Conservation (phyloP, 2,888 invertebrate species). For the Hofmannophila pseudospretella region DNA sequence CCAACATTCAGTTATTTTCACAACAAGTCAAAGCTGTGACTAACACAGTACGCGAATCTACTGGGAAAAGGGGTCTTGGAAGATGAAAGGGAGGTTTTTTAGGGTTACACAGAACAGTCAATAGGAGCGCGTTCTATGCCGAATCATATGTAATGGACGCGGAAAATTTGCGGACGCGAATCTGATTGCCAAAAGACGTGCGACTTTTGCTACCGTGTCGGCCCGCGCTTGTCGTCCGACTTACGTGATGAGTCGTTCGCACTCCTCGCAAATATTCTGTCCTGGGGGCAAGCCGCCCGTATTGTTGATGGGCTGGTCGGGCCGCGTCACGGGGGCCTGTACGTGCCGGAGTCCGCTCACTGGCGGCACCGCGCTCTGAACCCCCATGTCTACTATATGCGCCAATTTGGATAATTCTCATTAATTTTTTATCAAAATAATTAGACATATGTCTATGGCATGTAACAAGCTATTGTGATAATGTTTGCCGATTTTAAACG, state of each 20-base stretch:
- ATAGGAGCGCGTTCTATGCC: neutral
- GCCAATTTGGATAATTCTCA: slow-evolving; percentile 36
- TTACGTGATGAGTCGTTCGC: slow-evolving; percentile 98
- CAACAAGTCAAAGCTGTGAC: slow-evolving; percentile 20
- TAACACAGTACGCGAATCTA: slow-evolving; percentile 12
- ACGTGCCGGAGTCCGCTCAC: slow-evolving; percentile 83
- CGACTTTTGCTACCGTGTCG: slow-evolving; percentile 79
- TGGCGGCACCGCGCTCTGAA: slow-evolving; percentile 51
- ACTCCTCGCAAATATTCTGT: slow-evolving; percentile 97
- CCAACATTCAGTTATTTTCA: slow-evolving; percentile 47
- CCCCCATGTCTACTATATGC: slow-evolving; percentile 44
- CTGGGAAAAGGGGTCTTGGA: neutral
- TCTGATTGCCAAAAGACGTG: neutral
- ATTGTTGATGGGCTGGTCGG: slow-evolving; percentile 79
- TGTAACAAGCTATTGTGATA: neutral
- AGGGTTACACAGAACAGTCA: too few relatives aligned
- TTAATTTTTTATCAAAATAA: slow-evolving; percentile 21
- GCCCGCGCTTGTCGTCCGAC: slow-evolving; percentile 82
- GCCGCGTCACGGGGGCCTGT: slow-evolving; percentile 83
- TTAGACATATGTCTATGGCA: neutral
- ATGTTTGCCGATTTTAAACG: neutral
- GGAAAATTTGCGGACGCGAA: neutral
- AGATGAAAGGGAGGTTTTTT: neutral
- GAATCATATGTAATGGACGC: neutral
- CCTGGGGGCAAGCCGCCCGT: slow-evolving; percentile 88